Evolutionary conservation across 1,140 invertebrate genomes (phyloP).

Genomic region (Ips typographus): DNA sequence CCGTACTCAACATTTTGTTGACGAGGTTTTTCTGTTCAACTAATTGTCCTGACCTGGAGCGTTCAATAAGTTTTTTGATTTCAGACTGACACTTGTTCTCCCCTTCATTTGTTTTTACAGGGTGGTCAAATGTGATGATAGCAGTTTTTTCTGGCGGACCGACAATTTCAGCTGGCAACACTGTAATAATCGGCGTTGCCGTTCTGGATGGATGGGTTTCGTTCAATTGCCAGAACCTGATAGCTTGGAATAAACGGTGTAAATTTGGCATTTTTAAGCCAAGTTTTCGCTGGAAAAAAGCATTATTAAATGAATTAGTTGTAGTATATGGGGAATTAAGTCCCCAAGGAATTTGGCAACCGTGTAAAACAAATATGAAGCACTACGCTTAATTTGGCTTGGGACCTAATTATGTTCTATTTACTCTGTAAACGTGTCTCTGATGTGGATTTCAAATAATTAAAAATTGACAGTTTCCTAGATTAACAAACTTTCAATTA

Average conservation of each 20-base stretch:
- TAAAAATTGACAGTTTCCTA: no score
- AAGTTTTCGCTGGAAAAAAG: no score
- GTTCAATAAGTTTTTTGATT: slow-evolving; percentile 1
- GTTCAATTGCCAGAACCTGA: slow-evolving; percentile 43
- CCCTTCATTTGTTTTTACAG: background rate
- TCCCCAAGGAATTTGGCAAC: no score
- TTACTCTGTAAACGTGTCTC: no score
- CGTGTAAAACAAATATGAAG: background rate
- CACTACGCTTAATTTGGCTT: slow-evolving; percentile 17
- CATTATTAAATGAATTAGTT: no score
- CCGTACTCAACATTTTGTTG: background rate
- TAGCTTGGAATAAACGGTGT: slow-evolving; percentile 38
- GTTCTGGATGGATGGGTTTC: slow-evolving; percentile 20
- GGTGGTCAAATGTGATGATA: slow-evolving; percentile 6
- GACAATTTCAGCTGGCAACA: slow-evolving; percentile 30
- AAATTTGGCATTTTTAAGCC: slow-evolving; percentile 39
- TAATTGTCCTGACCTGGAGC: background rate
- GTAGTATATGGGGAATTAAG: no score
- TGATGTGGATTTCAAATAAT: no score
- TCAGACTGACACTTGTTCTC: background rate
- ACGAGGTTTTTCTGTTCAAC: background rate
- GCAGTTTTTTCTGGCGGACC: slow-evolving; percentile 18
- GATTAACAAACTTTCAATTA: no score
- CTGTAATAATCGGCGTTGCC: slow-evolving; percentile 45
- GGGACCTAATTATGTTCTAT: slow-evolving; percentile 12